phyloP scores from a whole-genome alignment of 2,888 invertebrate species.

The Mystacides longicornis region DNA sequence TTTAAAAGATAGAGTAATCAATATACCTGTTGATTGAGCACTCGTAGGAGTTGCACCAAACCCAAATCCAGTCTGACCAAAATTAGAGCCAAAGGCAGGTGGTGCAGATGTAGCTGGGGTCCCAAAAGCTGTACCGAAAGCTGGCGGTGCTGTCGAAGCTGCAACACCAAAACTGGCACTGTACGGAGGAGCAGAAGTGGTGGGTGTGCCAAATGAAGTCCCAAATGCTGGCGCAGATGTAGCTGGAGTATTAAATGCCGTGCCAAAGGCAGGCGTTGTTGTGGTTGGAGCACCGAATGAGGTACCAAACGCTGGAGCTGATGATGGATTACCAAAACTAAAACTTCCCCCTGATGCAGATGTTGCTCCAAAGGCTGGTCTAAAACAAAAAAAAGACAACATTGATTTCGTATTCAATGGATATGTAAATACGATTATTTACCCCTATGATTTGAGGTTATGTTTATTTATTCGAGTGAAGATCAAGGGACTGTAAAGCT shows the following conservation, averaged over 20 bases:
- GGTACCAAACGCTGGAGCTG: conserved; percentile 29
- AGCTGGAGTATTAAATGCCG: conserved; percentile 33
- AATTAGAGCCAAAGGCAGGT: conserved; percentile 32
- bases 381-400: too few species aligned
- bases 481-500: too few species aligned
- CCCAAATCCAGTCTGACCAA: conserved; percentile 24
- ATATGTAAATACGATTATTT: too few species aligned
- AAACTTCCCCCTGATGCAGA: conserved; percentile 23
- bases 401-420: too few species aligned
- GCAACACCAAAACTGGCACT: conserved; percentile 22
- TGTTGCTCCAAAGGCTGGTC: conserved; percentile 13
- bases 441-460: too few species aligned
- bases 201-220: conserved; percentile 28
- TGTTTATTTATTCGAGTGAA: too few species aligned
- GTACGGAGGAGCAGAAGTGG: conserved; percentile 26
- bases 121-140: conserved; percentile 27
- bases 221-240: conserved; percentile 30
- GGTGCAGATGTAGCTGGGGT: conserved; percentile 27
- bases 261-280: conserved; percentile 30
- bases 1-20: background rate
- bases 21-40: conserved; percentile 20
- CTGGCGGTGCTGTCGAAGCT: conserved; percentile 28
- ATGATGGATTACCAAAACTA: conserved; percentile 28
- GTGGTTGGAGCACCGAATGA: conserved; percentile 21
- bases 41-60: conserved; percentile 28